A percentile compares a stretch with the other conserved stretches of the same genome.
Evolutionary conservation across 2,888 invertebrate genomes (phyloP).

Genomic region (Heliconius erato): DNA sequence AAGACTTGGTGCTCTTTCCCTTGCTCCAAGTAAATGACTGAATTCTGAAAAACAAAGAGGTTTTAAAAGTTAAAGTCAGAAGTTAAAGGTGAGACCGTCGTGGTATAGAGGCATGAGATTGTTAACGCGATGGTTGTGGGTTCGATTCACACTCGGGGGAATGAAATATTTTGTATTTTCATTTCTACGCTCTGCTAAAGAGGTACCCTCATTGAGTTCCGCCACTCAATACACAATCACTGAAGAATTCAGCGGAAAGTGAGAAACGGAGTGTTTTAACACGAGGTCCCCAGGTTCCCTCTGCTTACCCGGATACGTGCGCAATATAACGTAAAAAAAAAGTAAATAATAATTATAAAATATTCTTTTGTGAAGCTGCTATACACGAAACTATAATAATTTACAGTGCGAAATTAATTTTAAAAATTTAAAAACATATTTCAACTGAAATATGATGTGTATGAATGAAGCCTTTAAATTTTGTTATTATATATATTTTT

Average conservation of each 20-base stretch:
- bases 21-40: constrained; percentile 55
- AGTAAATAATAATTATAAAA: no score
- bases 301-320: no score
- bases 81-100: neutral
- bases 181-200: neutral
- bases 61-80: neutral
- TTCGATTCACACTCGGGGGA: neutral
- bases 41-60: constrained; percentile 57
- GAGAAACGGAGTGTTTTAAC: neutral
- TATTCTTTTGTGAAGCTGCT: no score
- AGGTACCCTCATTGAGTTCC: neutral
- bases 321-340: no score
- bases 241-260: neutral
- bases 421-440: no score
- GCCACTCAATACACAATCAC: neutral
- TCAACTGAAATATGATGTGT: no score
- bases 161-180: neutral
- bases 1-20: constrained; percentile 59
- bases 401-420: no score
- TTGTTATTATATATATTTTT: no score
- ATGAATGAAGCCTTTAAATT: no score
- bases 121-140: neutral
- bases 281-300: neutral
- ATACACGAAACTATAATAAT: no score
- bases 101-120: neutral